Evolutionary conservation across 2,113 vertebrate genomes (phyloP), one percentile per base, ranked within the genome.

Genomic region (Marmota monax): DNA sequence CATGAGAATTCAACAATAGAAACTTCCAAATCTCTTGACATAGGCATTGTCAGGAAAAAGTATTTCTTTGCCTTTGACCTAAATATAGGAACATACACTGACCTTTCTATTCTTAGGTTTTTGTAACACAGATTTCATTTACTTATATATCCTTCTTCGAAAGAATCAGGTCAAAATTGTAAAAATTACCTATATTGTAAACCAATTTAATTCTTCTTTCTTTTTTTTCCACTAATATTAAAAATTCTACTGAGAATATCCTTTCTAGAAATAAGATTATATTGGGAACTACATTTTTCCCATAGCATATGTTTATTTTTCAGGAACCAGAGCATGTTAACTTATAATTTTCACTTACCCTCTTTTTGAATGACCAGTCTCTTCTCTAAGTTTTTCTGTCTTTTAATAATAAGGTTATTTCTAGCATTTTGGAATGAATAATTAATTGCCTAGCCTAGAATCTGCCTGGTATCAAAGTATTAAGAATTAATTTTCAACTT

Each of bases 401-500:
- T 95, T 97, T 97, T 95, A 95, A 92, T 94, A 96, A 97, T 53
- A 56, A 95, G 67, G 48, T 6, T 84, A 85, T 96, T 96, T 96
- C 90, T 97, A 98, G 84, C 67, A 88, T 96, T 97, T 96, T 77
- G 92, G 90, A 95, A 94, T 96, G 79, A 96, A 89, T 96, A 98
- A 98, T 98, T 97, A 97, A 96, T 97, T 92, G 61, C 95, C 25
- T 84, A 78, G 73, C 88, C 95, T 94, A 74, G 93, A 98, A 97
- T 96, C 91, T 48, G 48, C 97, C 97, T 93, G 74, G 90, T 97
- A 95, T 92, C 84, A 97, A 95, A 97, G 97, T 95, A 94, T 92
- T 96, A 98, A 90, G 97, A 96, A 98, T 98, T 98, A 97, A 98
- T 98, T 98, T 88, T 98, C 97, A 96, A 97, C 86, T 97, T 94